Conservation (phyloP, 2,888 invertebrate genomes). For the Blera fallax region DNA sequence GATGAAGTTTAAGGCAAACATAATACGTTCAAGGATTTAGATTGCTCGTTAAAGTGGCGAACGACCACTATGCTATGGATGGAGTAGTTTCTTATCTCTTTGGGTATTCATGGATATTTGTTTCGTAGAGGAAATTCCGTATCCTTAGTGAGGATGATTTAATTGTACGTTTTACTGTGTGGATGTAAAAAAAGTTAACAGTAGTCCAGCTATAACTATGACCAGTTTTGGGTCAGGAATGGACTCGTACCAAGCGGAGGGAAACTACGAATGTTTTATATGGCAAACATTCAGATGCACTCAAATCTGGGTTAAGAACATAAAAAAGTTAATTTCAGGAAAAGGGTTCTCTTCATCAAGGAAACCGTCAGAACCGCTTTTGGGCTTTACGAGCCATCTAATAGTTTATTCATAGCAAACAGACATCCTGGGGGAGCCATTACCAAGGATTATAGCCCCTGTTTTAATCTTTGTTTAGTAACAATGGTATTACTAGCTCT, state of each 20-base stretch:
- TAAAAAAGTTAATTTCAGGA: background rate
- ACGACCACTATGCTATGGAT: background rate
- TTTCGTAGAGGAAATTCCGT: background rate
- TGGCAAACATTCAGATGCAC: background rate
- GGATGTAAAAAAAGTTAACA: background rate
- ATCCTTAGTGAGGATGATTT: background rate
- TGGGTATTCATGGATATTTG: background rate
- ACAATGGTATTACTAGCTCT: background rate
- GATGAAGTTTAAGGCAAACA: slow-evolving; percentile 23
- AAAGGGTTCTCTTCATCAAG: background rate
- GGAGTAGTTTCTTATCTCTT: slow-evolving; percentile 7
- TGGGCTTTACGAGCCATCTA: background rate
- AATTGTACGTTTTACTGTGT: background rate
- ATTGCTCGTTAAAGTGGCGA: slow-evolving; percentile 11
- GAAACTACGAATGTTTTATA: background rate
- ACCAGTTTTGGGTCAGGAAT: background rate
- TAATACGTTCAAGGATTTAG: background rate
- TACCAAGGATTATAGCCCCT: background rate
- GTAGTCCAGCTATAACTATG: background rate
- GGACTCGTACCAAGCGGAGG: background rate
- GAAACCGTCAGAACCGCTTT: background rate
- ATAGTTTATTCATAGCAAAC: too few species aligned
- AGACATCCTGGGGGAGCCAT: background rate
- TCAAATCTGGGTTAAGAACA: background rate
- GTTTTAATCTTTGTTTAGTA: background rate